Base-by-base conservation (phyloP, 2,888 invertebrate species). In the Tryphoninae sp. region DNA sequence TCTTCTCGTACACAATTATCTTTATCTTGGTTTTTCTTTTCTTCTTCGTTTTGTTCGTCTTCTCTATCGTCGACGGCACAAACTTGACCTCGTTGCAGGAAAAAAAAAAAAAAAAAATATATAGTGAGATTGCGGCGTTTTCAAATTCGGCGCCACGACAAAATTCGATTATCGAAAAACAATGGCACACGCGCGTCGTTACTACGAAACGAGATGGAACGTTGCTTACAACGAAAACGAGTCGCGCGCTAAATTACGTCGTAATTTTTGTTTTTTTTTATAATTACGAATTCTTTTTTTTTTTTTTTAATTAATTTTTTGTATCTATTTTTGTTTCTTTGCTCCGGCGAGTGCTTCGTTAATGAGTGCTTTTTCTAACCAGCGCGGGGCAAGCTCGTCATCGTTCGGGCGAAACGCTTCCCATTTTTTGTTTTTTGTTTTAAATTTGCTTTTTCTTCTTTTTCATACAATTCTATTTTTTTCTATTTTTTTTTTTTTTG, bases 291-390 rank as follows among this genome's bases (percentile, higher is more conserved):
- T 72, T 64, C 59, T 73, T 19, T 1, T 19, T 19, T 19, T 19
- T 19, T 59, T 19, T 55, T 33, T 75, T 78, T 40, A 55, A 33
- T 6, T 33, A 26, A 26, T 7, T 33, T 33, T 6, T 33, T 6
- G 0, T 4, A 33, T 33, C 6, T 0, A 7, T 33, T 33, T 33
- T 33, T 33, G 33, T 33, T 64, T 79, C 55, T 65, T 68, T 45
- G 26, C 40, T 71, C 58, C 11, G 59, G 9, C 45, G 11, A 23
- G 80, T 82, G 78, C 80, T 78, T 76, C 71, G 75, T 77, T 82
- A 85, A 84, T 81, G 53, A 84, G 84, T 84, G 85, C 80, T 72
- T 72, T 61, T 55, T 33, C 59, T 78, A 58, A 77, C 73, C 73
- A 59, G 67, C 53, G 64, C 53, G 53, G 65, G 53, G 71, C 75